These are phyloP conservation scores for Plagodis dolabraria DNA, from an alignment of 2,888 invertebrate species.

Conservation along the genomic window DNA sequence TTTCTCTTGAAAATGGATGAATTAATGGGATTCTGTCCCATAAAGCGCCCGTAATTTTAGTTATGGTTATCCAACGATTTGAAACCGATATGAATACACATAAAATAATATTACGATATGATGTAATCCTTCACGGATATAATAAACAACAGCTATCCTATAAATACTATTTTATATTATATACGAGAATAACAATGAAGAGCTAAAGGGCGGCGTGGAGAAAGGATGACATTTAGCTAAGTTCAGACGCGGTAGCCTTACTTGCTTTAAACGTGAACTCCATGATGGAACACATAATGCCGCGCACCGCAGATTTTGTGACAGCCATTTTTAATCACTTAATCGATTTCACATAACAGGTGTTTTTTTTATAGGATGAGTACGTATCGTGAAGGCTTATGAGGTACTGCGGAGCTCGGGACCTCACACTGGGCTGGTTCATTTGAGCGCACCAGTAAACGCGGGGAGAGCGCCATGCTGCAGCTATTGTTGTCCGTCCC, in stretches of 20 bases:
- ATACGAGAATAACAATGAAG: constrained; percentile 12
- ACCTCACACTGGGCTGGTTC: constrained; percentile 66
- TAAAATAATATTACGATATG: constrained; percentile 26
- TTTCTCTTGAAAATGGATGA: constrained; percentile 43
- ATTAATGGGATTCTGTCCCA: constrained; percentile 34
- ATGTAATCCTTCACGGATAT: constrained; percentile 26
- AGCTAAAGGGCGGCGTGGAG: constrained; percentile 29
- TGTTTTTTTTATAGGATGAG: constrained; percentile 37
- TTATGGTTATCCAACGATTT: constrained; percentile 34
- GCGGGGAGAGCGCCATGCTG: constrained; percentile 69
- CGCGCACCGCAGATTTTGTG: constrained; percentile 76
- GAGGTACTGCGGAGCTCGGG: constrained; percentile 62
- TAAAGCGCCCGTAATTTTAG: constrained; percentile 35
- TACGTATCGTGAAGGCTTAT: constrained; percentile 58
- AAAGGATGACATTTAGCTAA: constrained; percentile 35
- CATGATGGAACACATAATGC: constrained; percentile 81
- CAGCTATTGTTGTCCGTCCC: constrained; percentile 81
- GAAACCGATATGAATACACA: constrained; percentile 31
- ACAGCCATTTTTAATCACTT: constrained; percentile 60
- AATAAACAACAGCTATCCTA: constrained; percentile 25
- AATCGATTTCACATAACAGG: constrained; percentile 24
- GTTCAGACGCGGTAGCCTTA: constrained; percentile 50
- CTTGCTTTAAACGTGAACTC: constrained; percentile 83
- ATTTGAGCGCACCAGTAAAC: constrained; percentile 79
- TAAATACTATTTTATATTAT: constrained; percentile 22